Conservation (phyloP, 2,888 invertebrate genomes). For the Neoaliturus tenellus region DNA sequence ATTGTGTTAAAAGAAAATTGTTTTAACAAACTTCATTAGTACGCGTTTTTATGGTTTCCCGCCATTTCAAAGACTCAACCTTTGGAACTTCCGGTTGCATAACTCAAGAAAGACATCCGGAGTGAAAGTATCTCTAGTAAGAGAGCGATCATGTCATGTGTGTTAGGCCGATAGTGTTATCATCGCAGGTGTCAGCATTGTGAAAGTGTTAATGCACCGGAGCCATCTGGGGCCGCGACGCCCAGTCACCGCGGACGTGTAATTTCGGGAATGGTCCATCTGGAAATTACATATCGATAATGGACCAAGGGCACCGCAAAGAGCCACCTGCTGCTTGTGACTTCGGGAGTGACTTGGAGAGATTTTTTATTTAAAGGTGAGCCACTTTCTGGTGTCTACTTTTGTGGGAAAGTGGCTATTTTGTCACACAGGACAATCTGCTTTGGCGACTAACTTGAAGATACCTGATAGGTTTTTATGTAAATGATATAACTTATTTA, state of each 20-base stretch:
- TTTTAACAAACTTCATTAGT: too few species aligned
- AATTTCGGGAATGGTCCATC: neutral
- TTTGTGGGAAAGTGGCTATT: too few species aligned
- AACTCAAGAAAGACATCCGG: slow-evolving; percentile 9
- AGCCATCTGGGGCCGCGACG: slow-evolving; percentile 7
- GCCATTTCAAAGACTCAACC: too few species aligned
- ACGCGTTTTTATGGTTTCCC: too few species aligned
- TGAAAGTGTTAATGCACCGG: slow-evolving; percentile 29
- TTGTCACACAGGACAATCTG: too few species aligned
- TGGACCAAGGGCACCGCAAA: neutral
- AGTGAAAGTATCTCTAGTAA: neutral
- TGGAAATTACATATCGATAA: neutral
- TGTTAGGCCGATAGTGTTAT: slow-evolving; percentile 13
- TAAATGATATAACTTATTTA: too few species aligned
- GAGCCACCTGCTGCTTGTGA: neutral
- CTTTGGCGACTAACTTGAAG: too few species aligned
- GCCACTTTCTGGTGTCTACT: neutral
- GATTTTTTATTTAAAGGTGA: neutral
- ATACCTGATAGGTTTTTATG: too few species aligned
- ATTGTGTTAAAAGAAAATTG: too few species aligned
- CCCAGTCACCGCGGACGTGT: neutral
- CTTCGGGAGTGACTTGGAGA: neutral
- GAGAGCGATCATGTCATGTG: neutral
- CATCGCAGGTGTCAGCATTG: slow-evolving; percentile 12
- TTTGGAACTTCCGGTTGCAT: too few species aligned